phyloP scores from a whole-genome alignment of 1,140 invertebrate genomes.

The Phymorhynchus buccinoides region DNA sequence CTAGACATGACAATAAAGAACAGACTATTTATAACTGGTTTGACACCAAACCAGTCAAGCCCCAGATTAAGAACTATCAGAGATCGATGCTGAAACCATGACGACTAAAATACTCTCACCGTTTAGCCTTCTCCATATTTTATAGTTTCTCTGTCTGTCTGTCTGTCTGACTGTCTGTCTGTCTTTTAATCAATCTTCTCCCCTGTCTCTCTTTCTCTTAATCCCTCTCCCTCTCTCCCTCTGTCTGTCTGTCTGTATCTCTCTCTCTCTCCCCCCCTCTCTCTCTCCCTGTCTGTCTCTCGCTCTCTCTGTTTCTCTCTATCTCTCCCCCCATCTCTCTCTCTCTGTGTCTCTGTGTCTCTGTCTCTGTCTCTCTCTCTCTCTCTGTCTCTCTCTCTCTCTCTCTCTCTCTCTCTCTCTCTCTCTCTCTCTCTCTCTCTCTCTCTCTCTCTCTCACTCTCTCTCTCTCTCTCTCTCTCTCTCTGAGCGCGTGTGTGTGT shows the following conservation, averaged over 20 bases:
- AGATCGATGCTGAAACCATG: neutral
- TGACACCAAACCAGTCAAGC: too few relatives aligned
- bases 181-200: neutral
- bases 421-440: too few relatives aligned
- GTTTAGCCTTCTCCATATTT: neutral
- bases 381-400: neutral
- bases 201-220: neutral
- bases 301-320: neutral
- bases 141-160: neutral
- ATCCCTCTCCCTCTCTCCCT: neutral
- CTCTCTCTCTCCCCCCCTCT: neutral
- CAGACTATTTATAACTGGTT: too few relatives aligned
- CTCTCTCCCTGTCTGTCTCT: neutral
- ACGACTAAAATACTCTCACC: neutral
- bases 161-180: neutral
- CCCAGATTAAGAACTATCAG: neutral
- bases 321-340: neutral
- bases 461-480: too few relatives aligned
- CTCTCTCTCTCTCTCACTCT: too few relatives aligned
- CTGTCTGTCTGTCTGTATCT: neutral
- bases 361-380: neutral
- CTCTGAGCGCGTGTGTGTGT: too few relatives aligned
- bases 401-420: too few relatives aligned
- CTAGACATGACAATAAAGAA: too few relatives aligned
- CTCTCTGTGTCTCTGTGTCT: neutral